Evolutionary conservation across 1,140 invertebrate species (phyloP), one percentile per base, ranked within the genome.

Genomic region (Drosophila miranda): DNA sequence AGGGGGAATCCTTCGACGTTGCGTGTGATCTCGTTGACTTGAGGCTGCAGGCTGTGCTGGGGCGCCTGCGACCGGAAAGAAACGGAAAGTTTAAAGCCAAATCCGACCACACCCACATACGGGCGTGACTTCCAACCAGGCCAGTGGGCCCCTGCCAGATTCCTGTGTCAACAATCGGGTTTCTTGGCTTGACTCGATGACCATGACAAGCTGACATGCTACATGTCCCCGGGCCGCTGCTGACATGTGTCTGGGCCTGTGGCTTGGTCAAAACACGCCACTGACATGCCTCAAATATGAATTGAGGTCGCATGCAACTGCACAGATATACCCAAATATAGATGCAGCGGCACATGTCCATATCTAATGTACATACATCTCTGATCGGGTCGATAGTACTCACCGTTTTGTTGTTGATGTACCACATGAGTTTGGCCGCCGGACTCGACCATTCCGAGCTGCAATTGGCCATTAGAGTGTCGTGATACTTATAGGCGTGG

Each of bases 391-490:
- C 34, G 34, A 38, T 13, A 38, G 8, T 50, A 82, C 86, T 76
- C 79, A 90, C 89, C 62, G 86, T 89, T 75, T 89, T 87, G 56
- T 90, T 81, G 82, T 93, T 93, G 58, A 93, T 92, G 57, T 91
- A 92, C 93, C 93, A 93, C 19, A 90, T 89, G 6, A 93, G 78
- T 14, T 90, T 91, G 38, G 92, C 91, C 19, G 91, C 89, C 4
- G 92, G 93, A 90, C 90, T 91, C 11, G 91, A 91, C 77, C 82
- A 87, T 44, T 90, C 89, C 1, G 91, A 91, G 42, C 91, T 91
- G 79, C 92, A 93, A 66, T 93, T 92, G 41, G 89, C 92, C 58
- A 81, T 49, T 14, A 93, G 67, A 30, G 71, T 84, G 54, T 93
- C 92, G 34, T 91, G 92, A 73, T 92, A 91, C 67, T 76, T 81